Evolutionary conservation across 1,140 invertebrate species (phyloP), one percentile per base, ranked within the genome.

Genomic region (Cecropterus lyciades): DNA sequence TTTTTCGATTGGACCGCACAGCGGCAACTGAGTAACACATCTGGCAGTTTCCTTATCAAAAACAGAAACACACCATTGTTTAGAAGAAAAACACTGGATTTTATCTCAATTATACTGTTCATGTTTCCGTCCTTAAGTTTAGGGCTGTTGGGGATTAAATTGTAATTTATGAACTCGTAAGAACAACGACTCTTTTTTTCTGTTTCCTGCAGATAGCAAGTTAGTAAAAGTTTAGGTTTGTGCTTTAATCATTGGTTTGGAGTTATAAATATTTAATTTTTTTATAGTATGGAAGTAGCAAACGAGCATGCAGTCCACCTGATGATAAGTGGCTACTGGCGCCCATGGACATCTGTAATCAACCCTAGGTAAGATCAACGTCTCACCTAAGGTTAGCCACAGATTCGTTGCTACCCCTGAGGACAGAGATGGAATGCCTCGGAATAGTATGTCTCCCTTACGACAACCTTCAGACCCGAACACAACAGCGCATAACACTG

Each of bases 11-110:
- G 57, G 57, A 49, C 57, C 45, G n/a, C 4, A 1, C 14, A 3
- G 1, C 45, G 27, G 40, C 27, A 49, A 49, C 57, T 62, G 55
- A 45, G 57, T 45, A 53, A 56, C 71, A 84, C 87, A 89, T 89
- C 87, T 89, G 87, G 71, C 80, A n/a, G n/a, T n/a, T n/a, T 80
- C 79, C 84, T 88, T 87, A 89, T 87, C 87, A 80, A 11, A 60
- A 75, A 67, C 79, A 85, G 79, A 80, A 82, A 82, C 82, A 81
- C 77, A 79, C 75, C 75, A 80, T 73, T 84, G 70, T 77, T 87
- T 77, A 74, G 77, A 90, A 90, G 81, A 75, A 87, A 88, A 90
- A 89, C 77, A 87, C 72, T 67, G 67, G 67, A 46, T 65, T 69
- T 83, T 88, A 84, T 87, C 80, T 75, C 68, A 60, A 60, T 66